A percentile compares a stretch with the other conserved stretches of the same genome.
Evolutionary conservation across 2,888 invertebrate species (phyloP).

Genomic region (Lapara coniferarum): DNA sequence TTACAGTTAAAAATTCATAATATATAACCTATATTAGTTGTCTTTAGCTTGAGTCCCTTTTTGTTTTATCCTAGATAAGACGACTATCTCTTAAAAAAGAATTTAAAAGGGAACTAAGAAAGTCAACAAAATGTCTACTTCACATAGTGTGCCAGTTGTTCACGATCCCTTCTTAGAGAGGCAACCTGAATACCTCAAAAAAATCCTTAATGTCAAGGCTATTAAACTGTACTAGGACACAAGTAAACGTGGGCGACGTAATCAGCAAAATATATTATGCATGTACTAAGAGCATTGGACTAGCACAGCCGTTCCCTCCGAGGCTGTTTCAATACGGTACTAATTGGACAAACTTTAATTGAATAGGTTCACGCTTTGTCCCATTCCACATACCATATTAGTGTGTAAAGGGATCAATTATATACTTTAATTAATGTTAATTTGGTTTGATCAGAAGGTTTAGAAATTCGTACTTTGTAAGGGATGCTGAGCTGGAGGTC

Average conservation of each 20-base stretch:
- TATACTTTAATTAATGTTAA: background rate
- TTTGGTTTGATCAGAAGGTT: background rate
- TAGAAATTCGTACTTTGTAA: background rate
- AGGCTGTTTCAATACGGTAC: background rate
- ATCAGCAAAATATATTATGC: conserved; percentile 8
- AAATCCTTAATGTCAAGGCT: conserved; percentile 3
- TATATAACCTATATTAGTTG: too few species aligned
- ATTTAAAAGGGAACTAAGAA: too few species aligned
- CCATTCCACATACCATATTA: background rate
- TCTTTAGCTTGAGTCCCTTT: too few species aligned
- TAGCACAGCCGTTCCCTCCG: background rate
- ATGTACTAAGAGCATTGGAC: conserved; percentile 4
- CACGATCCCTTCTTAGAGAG: too few species aligned
- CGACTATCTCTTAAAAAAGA: too few species aligned
- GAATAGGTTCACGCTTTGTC: conserved; percentile 12
- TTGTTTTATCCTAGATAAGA: too few species aligned
- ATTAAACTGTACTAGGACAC: conserved; percentile 3
- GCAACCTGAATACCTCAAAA: too few species aligned
- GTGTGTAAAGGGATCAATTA: background rate
- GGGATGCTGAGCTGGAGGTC: background rate
- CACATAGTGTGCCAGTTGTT: too few species aligned
- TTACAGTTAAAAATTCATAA: too few species aligned
- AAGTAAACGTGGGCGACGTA: conserved; percentile 7
- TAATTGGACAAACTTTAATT: conserved; percentile 11
- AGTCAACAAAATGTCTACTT: too few species aligned